Evolutionary conservation across 1,140 invertebrate genomes (phyloP), one percentile per base, ranked within the genome.

Genomic region (Papilio polytes): DNA sequence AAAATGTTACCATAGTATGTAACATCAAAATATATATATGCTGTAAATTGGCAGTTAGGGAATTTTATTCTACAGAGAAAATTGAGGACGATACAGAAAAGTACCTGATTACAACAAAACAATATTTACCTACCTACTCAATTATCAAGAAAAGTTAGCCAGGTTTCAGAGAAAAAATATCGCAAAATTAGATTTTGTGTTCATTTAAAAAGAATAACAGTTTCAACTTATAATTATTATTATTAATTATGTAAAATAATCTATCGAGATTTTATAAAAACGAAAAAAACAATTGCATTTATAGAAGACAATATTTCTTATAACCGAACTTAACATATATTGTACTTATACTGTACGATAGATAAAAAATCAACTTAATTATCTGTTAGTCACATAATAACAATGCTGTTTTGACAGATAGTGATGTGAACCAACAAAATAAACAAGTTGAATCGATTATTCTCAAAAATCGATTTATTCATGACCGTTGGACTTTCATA

Each of bases 251-350:
- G 44, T 80, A 80, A 79, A 56, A 87, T 87, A 89, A 87, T 80
- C 89, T 91, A 93, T 88, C 88, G 89, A 93, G 92, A 93, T 93
- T 93, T 90, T 88, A 80, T 78, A 76, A 76, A 76, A 76, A 53
- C 46, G 20, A 76, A 66, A 87, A n/a, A 85, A 85, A 84, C 81
- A 86, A 88, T 92, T 91, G 88, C 91, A 92, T 91, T 90, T 83
- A 80, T 84, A 84, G 80, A 81, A 44, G 73, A 78, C 81, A 74
- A 51, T 59, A 82, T 12, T 84, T 80, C 41, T 81, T 82, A 76
- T 83, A 56, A 80, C 26, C 41, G 56, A 80, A 80, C 77, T 78
- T 80, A 81, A 81, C 20, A 81, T 41, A 41, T 80, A 89, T 93
- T 93, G 91, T 93, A 93, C 92, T 93, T 93, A 86, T 83, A 74